phyloP scores from a whole-genome alignment of 2,888 invertebrate genomes.

The Cyrtodaria siliqua region DNA sequence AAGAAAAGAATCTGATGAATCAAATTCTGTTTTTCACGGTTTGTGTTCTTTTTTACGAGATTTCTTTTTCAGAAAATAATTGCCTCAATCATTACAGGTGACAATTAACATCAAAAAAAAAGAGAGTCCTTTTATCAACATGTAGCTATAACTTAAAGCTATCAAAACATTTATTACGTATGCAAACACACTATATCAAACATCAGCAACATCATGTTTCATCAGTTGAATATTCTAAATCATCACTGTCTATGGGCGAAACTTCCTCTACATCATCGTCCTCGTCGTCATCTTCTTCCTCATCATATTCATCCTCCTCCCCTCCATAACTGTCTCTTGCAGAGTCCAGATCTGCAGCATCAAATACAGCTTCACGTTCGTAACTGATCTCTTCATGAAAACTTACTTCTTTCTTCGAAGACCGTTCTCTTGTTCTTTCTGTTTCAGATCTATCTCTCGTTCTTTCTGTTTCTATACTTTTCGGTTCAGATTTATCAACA shows the following conservation, averaged over 20 bases:
- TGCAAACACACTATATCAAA: background rate
- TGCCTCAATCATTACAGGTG: no score
- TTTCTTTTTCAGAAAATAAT: no score
- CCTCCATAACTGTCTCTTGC: conserved; percentile 29
- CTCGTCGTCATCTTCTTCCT: conserved; percentile 52
- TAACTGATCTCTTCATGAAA: conserved; percentile 51
- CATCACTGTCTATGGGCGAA: conserved; percentile 56
- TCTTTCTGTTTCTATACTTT: conserved; percentile 17
- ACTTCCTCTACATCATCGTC: conserved; percentile 59
- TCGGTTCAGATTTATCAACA: conserved; percentile 9
- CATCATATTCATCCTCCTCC: conserved; percentile 41
- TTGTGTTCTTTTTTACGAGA: no score
- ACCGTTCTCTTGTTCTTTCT: conserved; percentile 6
- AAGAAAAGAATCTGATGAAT: no score
- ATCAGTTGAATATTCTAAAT: conserved; percentile 58
- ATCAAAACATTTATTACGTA: no score
- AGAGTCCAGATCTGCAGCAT: conserved; percentile 40
- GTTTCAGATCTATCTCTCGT: conserved; percentile 17
- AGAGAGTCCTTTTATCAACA: no score
- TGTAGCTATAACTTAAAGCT: no score
- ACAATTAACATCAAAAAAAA: no score
- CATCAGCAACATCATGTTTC: conserved; percentile 26
- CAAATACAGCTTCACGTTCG: conserved; percentile 48
- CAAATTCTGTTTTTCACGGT: no score
- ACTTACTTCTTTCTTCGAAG: conserved; percentile 50